Conservation (phyloP, 2,797 vertebrate species). For the Threskiornis aethiopicus region DNA sequence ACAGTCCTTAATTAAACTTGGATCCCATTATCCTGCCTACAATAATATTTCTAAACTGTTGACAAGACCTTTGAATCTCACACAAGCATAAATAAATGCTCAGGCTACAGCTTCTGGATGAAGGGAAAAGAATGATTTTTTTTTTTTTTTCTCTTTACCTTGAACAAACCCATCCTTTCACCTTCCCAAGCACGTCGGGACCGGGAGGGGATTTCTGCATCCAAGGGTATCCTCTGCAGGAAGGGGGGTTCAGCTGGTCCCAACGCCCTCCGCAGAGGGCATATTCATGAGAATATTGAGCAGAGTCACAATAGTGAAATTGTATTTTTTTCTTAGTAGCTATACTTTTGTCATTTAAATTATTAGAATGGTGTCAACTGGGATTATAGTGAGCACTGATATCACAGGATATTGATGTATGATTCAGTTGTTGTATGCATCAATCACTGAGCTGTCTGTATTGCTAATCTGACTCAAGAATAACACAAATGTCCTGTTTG, state of each 20-base stretch:
- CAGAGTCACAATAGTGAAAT: background rate
- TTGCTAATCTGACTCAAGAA: background rate
- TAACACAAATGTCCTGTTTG: background rate
- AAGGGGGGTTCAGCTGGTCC: background rate
- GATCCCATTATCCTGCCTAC: background rate
- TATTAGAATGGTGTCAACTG: background rate
- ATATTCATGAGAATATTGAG: background rate
- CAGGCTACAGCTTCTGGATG: background rate
- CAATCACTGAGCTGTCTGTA: background rate
- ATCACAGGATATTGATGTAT: background rate
- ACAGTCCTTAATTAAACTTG: background rate
- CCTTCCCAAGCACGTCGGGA: background rate
- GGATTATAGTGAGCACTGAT: background rate
- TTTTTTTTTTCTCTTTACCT: background rate
- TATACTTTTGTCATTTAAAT: background rate
- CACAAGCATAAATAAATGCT: background rate
- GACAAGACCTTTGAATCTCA: background rate
- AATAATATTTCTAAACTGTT: background rate
- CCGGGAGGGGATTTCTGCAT: background rate
- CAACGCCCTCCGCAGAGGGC: accelerated
- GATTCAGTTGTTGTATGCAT: background rate
- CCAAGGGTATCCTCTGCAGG: background rate
- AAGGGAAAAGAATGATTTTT: background rate
- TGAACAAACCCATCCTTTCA: background rate
- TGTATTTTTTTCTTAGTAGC: background rate